Conservation (phyloP, 2,888 invertebrate species). For the Drosophila acutilabella region DNA sequence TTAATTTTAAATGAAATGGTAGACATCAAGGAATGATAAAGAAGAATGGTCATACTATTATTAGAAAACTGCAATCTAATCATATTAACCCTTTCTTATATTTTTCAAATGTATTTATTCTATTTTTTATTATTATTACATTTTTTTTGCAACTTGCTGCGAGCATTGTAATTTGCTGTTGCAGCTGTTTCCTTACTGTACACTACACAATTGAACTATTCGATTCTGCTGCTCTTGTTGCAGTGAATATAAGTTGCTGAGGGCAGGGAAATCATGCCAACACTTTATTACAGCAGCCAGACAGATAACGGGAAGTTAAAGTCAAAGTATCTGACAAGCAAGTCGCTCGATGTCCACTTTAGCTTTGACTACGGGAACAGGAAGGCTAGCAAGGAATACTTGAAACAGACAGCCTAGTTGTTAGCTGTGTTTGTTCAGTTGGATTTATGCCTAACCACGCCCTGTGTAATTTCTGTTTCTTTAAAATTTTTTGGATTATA, state of each 20-base stretch:
- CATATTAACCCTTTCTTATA: neutral
- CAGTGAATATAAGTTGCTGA: conserved; percentile 60
- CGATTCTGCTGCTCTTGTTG: conserved; percentile 23
- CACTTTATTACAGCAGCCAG: conserved; percentile 70
- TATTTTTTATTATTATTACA: conserved; percentile 3
- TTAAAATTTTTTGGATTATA: conserved; percentile 39
- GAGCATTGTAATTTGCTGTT: conserved; percentile 25
- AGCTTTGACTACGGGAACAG: neutral
- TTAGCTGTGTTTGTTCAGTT: conserved; percentile 7
- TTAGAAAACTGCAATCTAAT: conserved; percentile 4
- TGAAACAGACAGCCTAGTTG: conserved; percentile 25
- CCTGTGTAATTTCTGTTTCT: conserved; percentile 7
- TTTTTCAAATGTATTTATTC: conserved; percentile 21
- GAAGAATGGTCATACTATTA: neutral
- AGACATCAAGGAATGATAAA: neutral
- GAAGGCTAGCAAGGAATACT: conserved; percentile 7
- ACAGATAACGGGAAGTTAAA: conserved; percentile 51
- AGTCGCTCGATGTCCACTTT: neutral
- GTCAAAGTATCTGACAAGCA: conserved; percentile 47
- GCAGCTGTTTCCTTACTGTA: conserved; percentile 16
- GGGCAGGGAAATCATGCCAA: conserved; percentile 68
- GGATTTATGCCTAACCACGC: conserved; percentile 51
- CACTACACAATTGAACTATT: conserved; percentile 15
- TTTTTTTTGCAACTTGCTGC: conserved; percentile 25
- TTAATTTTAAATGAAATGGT: neutral